Evolutionary conservation across 1,140 invertebrate genomes (phyloP).

Genomic region (Aplysia californica): DNA sequence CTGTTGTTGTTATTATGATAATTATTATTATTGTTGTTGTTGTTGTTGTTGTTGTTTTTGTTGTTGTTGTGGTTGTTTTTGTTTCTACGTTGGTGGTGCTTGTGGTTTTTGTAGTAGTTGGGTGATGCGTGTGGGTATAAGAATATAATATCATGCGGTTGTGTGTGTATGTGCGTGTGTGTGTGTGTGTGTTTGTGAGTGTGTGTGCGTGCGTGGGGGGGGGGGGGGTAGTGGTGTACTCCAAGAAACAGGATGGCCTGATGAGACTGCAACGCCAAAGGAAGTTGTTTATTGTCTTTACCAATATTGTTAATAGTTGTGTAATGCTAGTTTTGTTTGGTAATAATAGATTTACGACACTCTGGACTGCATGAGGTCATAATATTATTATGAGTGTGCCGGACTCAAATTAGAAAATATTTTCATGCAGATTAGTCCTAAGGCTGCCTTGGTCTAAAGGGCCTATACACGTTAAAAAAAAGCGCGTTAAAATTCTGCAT

Average conservation of each 20-base stretch:
- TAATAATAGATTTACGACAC: too few relatives aligned
- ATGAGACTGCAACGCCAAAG: not conserved
- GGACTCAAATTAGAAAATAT: too few relatives aligned
- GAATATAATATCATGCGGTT: not conserved
- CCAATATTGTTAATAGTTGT: too few relatives aligned
- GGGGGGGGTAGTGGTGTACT: not conserved
- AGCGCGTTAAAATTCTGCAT: too few relatives aligned
- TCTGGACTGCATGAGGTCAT: too few relatives aligned
- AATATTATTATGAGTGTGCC: too few relatives aligned
- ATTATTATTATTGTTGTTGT: not conserved
- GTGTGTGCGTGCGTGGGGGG: not conserved
- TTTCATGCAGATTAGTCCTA: too few relatives aligned
- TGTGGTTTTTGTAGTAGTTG: too few relatives aligned
- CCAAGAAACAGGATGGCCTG: not conserved
- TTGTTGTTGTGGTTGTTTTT: not conserved
- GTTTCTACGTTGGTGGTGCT: not conserved
- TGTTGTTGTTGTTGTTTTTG: not conserved
- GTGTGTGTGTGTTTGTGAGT: not conserved
- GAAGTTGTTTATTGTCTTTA: too few relatives aligned
- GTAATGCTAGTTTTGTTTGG: too few relatives aligned
- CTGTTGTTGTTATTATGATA: not conserved
- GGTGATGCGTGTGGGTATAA: not conserved
- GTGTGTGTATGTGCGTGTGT: not conserved
- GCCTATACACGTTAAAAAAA: too few relatives aligned
- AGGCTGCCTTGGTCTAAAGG: too few relatives aligned